These are phyloP conservation scores for Sprattus sprattus DNA, from an alignment of 2,113 vertebrate genomes.

Conservation along the genomic window DNA sequence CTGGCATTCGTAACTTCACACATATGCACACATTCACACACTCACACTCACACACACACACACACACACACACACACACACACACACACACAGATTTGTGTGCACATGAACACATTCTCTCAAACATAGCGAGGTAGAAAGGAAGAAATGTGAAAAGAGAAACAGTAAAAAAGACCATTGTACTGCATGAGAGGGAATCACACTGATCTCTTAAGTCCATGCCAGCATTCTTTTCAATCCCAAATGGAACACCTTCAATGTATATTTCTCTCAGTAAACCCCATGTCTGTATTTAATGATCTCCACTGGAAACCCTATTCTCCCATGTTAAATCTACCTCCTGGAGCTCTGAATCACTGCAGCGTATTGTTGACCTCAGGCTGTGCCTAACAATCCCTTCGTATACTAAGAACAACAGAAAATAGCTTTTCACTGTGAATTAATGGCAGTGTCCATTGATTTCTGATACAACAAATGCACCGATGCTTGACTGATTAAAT, in stretches of 20 bases:
- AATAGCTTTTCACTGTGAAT: not conserved
- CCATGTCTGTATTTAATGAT: not conserved
- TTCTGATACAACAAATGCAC: not conserved
- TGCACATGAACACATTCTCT: not conserved
- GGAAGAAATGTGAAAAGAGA: not conserved
- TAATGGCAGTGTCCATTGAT: not conserved
- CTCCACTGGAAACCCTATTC: not conserved
- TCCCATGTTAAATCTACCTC: not conserved
- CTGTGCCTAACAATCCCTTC: not conserved
- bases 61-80: constrained; percentile 25
- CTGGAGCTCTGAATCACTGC: not conserved
- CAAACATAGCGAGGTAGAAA: not conserved
- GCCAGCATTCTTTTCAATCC: not conserved
- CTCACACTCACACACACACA: constrained; percentile 22
- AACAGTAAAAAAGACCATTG: not conserved
- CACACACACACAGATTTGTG: not conserved
- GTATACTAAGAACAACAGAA: not conserved
- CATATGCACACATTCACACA: constrained; percentile 27
- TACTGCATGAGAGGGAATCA: not conserved
- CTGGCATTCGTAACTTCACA: constrained; percentile 31
- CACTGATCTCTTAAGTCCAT: not conserved
- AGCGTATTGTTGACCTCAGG: not conserved
- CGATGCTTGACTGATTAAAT: not conserved
- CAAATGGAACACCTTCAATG: not conserved
- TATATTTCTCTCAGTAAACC: not conserved